Conservation (phyloP, 2,797 vertebrate genomes). For the Eutrigla gurnardus region DNA sequence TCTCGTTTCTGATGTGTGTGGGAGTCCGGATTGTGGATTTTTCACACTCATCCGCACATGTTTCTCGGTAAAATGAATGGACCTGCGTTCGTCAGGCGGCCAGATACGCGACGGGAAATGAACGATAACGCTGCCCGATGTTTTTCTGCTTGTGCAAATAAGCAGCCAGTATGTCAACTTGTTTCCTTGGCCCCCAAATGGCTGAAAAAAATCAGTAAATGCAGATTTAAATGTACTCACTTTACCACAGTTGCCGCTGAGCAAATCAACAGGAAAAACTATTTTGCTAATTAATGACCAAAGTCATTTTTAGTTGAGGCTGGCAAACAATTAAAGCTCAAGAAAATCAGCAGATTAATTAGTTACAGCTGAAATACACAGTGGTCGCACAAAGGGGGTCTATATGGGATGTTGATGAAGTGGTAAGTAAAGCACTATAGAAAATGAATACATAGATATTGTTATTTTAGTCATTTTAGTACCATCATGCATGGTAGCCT, state of each 20-base stretch:
- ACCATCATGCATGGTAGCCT: too few species aligned
- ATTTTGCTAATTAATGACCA: not conserved
- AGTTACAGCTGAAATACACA: not conserved
- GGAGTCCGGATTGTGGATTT: not conserved
- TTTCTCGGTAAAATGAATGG: not conserved
- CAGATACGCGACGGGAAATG: not conserved
- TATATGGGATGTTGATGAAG: not conserved
- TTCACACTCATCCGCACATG: not conserved
- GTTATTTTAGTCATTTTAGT: too few species aligned
- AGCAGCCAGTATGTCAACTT: not conserved
- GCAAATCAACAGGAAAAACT: not conserved
- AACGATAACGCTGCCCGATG: not conserved
- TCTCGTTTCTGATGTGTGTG: not conserved
- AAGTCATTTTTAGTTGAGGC: not conserved
- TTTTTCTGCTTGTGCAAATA: not conserved
- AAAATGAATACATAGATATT: constrained; percentile 8
- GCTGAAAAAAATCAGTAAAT: not conserved
- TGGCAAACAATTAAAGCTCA: not conserved
- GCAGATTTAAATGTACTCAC: not conserved
- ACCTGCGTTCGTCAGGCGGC: not conserved
- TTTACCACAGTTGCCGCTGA: not conserved
- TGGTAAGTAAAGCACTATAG: not conserved
- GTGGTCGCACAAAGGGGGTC: not conserved
- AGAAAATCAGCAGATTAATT: not conserved
- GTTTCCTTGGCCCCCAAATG: not conserved